Evolutionary conservation across 2,113 vertebrate genomes (phyloP), one percentile per base, ranked within the genome.

Genomic region (Petroica traversi): DNA sequence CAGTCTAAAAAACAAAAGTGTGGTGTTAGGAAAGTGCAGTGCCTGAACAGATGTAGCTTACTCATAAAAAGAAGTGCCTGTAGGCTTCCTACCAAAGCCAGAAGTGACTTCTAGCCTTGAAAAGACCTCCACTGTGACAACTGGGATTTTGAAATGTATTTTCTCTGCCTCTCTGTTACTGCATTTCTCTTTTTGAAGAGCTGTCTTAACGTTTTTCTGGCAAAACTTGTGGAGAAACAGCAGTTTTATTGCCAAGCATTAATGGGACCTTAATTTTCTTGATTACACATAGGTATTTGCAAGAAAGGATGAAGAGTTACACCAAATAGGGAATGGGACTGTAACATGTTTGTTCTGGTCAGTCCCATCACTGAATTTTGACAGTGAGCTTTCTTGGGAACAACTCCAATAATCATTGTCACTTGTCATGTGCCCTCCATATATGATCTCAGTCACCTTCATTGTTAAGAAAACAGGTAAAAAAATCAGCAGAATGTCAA

Each of bases 1-100:
- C 92, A 90, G 79, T 80, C 92, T 96, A 84, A 95, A 97, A 96
- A 93, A 85, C 94, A 94, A 95, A 97, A 95, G 91, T 95, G 23
- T 94, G 95, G 91, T 96, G 95, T 91, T 95, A 96, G 85, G 72
- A 58, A 88, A 97, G 95, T 95, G 34, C 72, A 96, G 94, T 94
- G 94, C 55, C 59, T 95, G 95, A 97, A 96, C 96, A 97, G 94
- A 96, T 96, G 95, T 93, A 96, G 9, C 91, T 80, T 59, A 85
- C 72, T 95, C 93, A 88, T 73, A 80, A 79, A 95, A 95, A 81
- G 72, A 90, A 93, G 64, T 71, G 95, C 78, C 92, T 96, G 81
- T 90, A 85, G 89, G 75, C 82, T 94, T 94, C 38, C 63, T 74
- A 58, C 41, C 81, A 88, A 93, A 96, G 88, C 78, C 95, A 97